Evolutionary conservation across 2,797 vertebrate genomes (phyloP), one percentile per base, ranked within the genome.

Genomic region (Sebastes diaconus): DNA sequence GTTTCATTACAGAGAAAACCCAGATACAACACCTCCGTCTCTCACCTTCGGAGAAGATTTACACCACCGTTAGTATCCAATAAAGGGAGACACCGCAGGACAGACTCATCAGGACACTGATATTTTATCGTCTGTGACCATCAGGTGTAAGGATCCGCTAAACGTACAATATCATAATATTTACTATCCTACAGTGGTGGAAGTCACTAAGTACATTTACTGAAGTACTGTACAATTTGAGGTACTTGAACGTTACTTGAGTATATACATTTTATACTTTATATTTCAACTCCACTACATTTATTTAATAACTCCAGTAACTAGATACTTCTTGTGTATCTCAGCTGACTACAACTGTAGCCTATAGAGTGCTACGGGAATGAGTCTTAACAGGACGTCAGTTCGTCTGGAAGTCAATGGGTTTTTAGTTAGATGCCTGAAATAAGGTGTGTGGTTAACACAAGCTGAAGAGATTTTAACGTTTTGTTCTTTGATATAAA

Each of bases 1-100:
- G 84, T 84, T 88, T 89, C 84, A 87, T 85, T 85, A 81, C 5
- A 66, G 68, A 39, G 65, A 34, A 74, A 68, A 30, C 29, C 13
- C 42, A 60, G 36, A 87, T 68, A 57, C 8, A 55, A 75, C 39
- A 79, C 57, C 58, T 73, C 63, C 20, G 34, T 63, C 4, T 54
- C 20, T 54, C 50, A 54, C 50, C 50, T 22, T 30, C 25, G 29
- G n/a, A 42, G 32, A 58, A 18, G 77, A 55, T 59, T 68, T 73
- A 59, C 42, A 70, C 66, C 54, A 16, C 57, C 50, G 9, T 39
- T 29, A 11, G 42, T 2, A 16, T 64, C 24, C 25, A 34, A 58
- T 39, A 66, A 54, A 58, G 20, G 18, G 12, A 13, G 13, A 27
- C 16, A 24, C 16, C 13, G 18, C 29, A 36, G 34, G 67, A 61